Percentiles rank a stretch among this genome's conserved stretches.
phyloP scores from a whole-genome alignment of 2,888 invertebrate species.

The Antheraea yamamai region DNA sequence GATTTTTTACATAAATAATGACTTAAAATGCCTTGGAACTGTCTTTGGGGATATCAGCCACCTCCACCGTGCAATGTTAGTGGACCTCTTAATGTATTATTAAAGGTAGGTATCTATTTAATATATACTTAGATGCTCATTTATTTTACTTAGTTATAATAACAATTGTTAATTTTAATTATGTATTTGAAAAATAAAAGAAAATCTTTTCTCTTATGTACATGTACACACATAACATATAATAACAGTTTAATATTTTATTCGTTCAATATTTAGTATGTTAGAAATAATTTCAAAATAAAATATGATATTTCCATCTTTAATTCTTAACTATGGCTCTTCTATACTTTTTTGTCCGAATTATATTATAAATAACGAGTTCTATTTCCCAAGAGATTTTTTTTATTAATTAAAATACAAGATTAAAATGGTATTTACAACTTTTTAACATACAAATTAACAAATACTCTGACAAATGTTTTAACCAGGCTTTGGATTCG shows the following conservation, averaged over 20 bases:
- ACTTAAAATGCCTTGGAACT: constrained; percentile 76
- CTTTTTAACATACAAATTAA: not conserved
- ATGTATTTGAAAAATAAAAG: not conserved
- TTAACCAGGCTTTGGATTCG: not conserved
- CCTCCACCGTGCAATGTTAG: constrained; percentile 73
- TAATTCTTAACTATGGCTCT: not conserved
- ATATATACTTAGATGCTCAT: not conserved
- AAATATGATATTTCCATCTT: not conserved
- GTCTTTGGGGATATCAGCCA: constrained; percentile 75
- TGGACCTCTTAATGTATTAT: constrained; percentile 64
- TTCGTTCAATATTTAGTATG: too few species aligned
- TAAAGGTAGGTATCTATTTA: constrained; percentile 55
- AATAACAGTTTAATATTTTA: too few species aligned
- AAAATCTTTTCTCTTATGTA: not conserved
- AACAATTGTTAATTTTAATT: not conserved
- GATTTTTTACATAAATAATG: constrained; percentile 38
- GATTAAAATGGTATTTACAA: not conserved
- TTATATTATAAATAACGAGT: not conserved
- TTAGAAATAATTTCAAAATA: too few species aligned
- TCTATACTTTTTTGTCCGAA: not conserved
- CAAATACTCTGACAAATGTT: not conserved
- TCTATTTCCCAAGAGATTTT: not conserved
- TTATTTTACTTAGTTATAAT: not conserved
- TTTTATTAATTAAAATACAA: not conserved
- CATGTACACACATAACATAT: not conserved